Evolutionary conservation across 2,888 invertebrate genomes (phyloP), one percentile per base, ranked within the genome.

Genomic region (Pseudolycoriella hygida): DNA sequence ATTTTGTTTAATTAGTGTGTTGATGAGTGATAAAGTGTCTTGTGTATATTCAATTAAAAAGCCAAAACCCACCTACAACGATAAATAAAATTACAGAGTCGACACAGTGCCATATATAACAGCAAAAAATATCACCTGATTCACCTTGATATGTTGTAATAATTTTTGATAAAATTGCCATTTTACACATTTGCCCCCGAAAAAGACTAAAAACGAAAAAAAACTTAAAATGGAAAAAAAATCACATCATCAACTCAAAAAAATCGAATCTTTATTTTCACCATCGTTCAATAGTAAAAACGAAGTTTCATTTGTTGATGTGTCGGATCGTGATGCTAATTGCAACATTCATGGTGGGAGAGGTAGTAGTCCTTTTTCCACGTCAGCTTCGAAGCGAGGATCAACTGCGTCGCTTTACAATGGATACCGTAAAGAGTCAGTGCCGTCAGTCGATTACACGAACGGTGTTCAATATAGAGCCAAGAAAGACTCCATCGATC

Each of bases 311-410:
- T 44, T 68, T 68, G 64, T 68, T 50, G 61, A 72, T 20, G 72
- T 73, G 58, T 70, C 71, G 37, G 70, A 71, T 55, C 67, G 72
- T 42, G 77, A 77, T 60, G 68, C 69, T 50, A 76, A 74, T 50
- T 84, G 83, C 58, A 80, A 81, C 56, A 77, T 82, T 31, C 83
- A 83, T 60, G 79, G 80, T 38, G 64, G 68, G 20, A 15, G 40
- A 17, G 32, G 40, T n/a, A 14, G 17, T 1, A 40, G 46, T 30
- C 11, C 17, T 6, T 20, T 20, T 17, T 20, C 42, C 20, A 43
- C 30, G 25, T 31, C 17, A 3, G 17, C 18, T 3, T n/a, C 17
- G 8, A 48, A 46, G 38, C 43, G 48, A 11, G 45, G 45, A 41
- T 46, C 46, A 12, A 43, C 45, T 19, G 34, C 14, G n/a, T 41